Base-by-base conservation (phyloP, 2,888 invertebrate species). In the Drosophila anomalata region DNA sequence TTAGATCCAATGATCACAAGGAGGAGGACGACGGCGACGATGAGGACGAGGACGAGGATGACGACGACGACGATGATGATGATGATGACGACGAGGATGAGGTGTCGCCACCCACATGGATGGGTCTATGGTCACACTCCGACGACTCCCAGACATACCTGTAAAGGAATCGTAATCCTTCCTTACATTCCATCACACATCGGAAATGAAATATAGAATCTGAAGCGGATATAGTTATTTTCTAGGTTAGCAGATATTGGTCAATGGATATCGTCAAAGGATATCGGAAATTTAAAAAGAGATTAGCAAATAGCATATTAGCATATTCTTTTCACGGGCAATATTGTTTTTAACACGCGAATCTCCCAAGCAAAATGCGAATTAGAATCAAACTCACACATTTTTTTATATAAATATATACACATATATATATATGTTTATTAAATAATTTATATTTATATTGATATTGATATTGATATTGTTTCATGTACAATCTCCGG, bases 281-380 rank as follows among this genome's bases (percentile, higher is more conserved):
- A 24, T 24, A 24, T 24, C 22, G 22, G 4, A 29, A 9, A 29
- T 5, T n/a, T 11, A 39, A 17, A 42, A 17, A 8, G 17, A 22
- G 65, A 39, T 29, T 65, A 65, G 63, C 53, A 24, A 63, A 63
- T 65, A 65, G 53, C 36, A 22, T 29, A 46, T 12, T 65, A 54
- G 42, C 48, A 41, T 58, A 68, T 52, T 33, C 22, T 12, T 52
- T 12, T 11, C 31, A 54, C 63, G 68, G 59, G 75, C 77, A 76
- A 81, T 81, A 82, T 75, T 79, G 76, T 83, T 69, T 74, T 42
- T 69, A 75, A 79, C 77, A 79, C 78, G 71, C 74, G 54, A 39
- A 53, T 63, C 53, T 63, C 63, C 53, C 52, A n/a, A 36, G 36
- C 36, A 36, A 36, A 36, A 36, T 36, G 36, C 36, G 36, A 36